Base-by-base conservation (phyloP, 2,888 invertebrate genomes). In the Flexamia atlantica region DNA sequence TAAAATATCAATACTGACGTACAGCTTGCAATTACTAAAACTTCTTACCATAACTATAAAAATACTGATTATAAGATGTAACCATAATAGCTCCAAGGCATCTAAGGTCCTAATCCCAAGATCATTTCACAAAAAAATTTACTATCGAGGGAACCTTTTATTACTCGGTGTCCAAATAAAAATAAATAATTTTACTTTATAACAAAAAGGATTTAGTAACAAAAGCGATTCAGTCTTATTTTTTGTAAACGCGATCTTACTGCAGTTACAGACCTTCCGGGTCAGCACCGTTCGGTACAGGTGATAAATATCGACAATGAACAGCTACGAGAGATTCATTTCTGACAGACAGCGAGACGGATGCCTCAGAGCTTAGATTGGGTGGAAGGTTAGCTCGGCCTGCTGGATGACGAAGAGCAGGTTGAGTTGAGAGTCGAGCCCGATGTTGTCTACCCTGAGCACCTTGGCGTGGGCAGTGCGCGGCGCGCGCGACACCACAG, bases 361-460 rank as follows among this genome's bases (percentile, higher is more conserved):
- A 20, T 2, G 53, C 53, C 53, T 50, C 0, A 28, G 5, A 72
- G 40, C 9, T 81, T 80, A 86, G 86, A 91, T 87, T 0, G 94
- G 94, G 89, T 92, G 91, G 91, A 94, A 94, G 64, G 93, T 92
- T 74, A 94, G 91, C 90, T 93, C 93, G 76, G 93, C 93, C 88
- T 94, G 93, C 86, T 93, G 93, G 89, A 92, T 92, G 0, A 93
- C 92, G 89, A 94, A 94, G 84, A 94, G 90, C 84, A 94, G 90
- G 89, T 94, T 94, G 87, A 95, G 89, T 89, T 94, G 94, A 0
- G 94, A 94, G 89, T 94, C 94, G 87, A 95, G 90, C 86, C 94
- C 94, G 81, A 94, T 93, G 89, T 94, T 93, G 89, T 92, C 94
- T 40, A 95, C 92, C 88, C 92, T 91, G 7, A 93, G 88, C 0